Percentiles rank a stretch among this genome's conserved stretches.
phyloP scores from a whole-genome alignment of 1,140 invertebrate genomes.

The Bombus sibiricus region DNA sequence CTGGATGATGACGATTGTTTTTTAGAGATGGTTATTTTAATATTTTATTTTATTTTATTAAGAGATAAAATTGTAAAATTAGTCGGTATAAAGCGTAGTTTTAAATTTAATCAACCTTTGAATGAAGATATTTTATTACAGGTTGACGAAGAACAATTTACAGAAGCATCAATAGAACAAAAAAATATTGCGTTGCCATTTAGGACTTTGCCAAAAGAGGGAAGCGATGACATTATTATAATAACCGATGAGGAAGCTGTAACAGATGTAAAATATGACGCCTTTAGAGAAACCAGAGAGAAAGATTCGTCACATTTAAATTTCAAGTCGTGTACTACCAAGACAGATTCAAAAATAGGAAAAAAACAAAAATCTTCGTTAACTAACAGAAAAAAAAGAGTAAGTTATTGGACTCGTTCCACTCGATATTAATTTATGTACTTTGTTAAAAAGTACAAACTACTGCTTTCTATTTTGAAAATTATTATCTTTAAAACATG shows the following conservation, averaged over 20 bases:
- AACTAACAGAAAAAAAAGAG: slow-evolving; percentile 15
- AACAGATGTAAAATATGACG: background rate
- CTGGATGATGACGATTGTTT: slow-evolving; percentile 56
- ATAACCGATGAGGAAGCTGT: slow-evolving; percentile 9
- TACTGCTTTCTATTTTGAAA: background rate
- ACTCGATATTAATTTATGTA: background rate
- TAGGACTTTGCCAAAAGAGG: slow-evolving; percentile 25
- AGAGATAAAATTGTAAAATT: background rate
- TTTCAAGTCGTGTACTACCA: background rate
- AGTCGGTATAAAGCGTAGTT: background rate
- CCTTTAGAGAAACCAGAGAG: background rate
- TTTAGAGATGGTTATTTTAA: slow-evolving; percentile 52
- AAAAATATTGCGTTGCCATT: background rate
- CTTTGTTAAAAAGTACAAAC: background rate
- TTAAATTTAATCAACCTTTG: background rate
- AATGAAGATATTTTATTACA: background rate
- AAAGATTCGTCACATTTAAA: background rate
- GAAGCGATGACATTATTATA: slow-evolving; percentile 24
- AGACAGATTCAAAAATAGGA: background rate
- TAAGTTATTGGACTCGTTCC: background rate
- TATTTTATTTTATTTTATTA: background rate
- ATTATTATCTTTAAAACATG: background rate
- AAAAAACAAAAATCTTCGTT: background rate
- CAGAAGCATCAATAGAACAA: background rate
- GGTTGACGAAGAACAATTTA: slow-evolving; percentile 31